Conservation (phyloP, 1,140 invertebrate genomes). For the Aphelinus certus region DNA sequence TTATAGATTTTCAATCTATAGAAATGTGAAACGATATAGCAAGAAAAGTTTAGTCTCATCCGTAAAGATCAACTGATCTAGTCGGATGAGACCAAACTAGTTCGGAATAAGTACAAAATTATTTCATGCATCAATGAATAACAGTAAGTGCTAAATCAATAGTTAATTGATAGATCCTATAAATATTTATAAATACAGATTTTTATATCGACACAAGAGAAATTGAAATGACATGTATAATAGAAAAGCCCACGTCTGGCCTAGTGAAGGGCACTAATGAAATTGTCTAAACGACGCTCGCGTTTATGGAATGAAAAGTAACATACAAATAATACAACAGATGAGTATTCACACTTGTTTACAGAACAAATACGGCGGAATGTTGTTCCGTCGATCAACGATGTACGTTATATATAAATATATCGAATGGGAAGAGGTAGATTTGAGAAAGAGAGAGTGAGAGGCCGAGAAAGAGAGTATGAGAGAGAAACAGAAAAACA, state of each 20-base stretch:
- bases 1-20: too few relatives aligned
- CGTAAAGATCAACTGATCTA: too few relatives aligned
- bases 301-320: conserved; percentile 35
- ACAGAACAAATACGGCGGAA: conserved; percentile 14
- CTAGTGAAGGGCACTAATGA: conserved; percentile 12
- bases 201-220: conserved; percentile 8
- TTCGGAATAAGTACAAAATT: background rate
- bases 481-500: conserved; percentile 37
- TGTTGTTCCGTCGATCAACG: conserved; percentile 10
- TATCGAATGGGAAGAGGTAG: conserved; percentile 28
- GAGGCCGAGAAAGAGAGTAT: background rate
- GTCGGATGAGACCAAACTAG: too few relatives aligned
- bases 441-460: too few relatives aligned
- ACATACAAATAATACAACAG: conserved; percentile 24
- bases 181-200: conserved; percentile 2
- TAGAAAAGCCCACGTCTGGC: conserved; percentile 21
- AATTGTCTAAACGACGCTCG: conserved; percentile 24
- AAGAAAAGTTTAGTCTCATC: too few relatives aligned
- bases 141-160: conserved; percentile 2
- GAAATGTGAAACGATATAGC: too few relatives aligned
- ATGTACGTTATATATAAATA: conserved; percentile 26
- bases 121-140: background rate
- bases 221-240: too few relatives aligned
- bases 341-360: conserved; percentile 24
- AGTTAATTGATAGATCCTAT: conserved; percentile 1